phyloP scores from a whole-genome alignment of 2,888 invertebrate genomes.

The Creontiades dilutus region DNA sequence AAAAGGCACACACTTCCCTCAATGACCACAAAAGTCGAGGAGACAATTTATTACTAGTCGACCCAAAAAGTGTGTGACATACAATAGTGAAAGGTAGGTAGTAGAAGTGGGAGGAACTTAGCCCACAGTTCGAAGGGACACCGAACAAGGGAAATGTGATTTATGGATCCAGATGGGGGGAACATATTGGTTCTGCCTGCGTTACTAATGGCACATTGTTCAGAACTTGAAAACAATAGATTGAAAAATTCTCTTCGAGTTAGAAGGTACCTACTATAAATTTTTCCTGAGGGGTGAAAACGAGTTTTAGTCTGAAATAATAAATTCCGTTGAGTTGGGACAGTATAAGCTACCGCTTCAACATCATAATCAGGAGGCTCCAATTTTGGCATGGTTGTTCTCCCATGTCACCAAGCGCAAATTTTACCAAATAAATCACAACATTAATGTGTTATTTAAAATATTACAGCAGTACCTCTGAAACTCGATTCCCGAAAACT shows the following conservation, averaged over 20 bases:
- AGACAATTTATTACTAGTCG: neutral
- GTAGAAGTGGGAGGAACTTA: neutral
- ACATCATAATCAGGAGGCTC: no score
- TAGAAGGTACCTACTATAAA: neutral
- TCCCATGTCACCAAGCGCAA: no score
- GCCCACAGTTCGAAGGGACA: neutral
- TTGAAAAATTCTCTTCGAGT: neutral
- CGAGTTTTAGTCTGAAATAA: no score
- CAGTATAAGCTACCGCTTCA: no score
- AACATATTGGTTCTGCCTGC: no score
- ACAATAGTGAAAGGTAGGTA: neutral
- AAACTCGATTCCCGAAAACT: no score
- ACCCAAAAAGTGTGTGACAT: neutral
- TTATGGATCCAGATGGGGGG: neutral
- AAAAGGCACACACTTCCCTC: neutral
- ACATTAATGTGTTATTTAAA: no score
- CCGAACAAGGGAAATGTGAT: neutral
- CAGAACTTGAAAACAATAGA: neutral
- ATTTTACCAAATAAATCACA: no score
- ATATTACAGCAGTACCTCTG: no score
- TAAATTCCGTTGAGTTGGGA: no score
- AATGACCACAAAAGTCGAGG: neutral
- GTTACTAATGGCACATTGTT: neutral
- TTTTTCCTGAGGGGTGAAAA: no score
- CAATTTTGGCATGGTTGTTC: no score